These are phyloP conservation scores for Acrobasis repandana DNA, from an alignment of 2,888 invertebrate species.

Conservation along the genomic window DNA sequence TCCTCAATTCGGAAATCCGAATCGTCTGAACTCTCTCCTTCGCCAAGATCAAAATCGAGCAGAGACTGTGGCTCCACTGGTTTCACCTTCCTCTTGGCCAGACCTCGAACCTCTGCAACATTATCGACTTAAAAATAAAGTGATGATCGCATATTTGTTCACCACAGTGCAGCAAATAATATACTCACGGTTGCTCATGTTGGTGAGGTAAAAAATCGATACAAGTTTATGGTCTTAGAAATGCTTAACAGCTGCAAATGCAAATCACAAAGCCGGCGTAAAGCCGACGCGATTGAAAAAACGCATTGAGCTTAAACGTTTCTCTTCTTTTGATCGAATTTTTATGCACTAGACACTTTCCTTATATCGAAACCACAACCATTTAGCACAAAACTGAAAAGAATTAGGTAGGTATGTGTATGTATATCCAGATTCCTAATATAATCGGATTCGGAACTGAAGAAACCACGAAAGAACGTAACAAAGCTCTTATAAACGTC, in stretches of 20 bases:
- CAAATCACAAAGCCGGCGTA: conserved; percentile 13
- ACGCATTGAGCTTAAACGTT: not conserved
- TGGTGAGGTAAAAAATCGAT: conserved; percentile 21
- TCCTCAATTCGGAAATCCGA: conserved; percentile 96
- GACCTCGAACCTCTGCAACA: conserved; percentile 83
- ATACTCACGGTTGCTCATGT: conserved; percentile 49
- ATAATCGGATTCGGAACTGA: no score
- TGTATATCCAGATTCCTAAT: no score
- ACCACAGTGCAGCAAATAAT: not conserved
- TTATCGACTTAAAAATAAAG: conserved; percentile 4
- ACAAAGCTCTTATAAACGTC: no score
- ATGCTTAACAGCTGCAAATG: not conserved
- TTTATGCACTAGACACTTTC: not conserved
- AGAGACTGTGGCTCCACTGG: conserved; percentile 89
- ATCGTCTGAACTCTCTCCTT: conserved; percentile 96
- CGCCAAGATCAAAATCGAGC: conserved; percentile 92
- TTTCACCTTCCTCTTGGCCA: conserved; percentile 91
- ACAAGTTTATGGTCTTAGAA: not conserved
- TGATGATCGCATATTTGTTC: not conserved
- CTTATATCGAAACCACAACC: not conserved
- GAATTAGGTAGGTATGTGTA: no score
- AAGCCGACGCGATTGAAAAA: not conserved
- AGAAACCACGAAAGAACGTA: no score
- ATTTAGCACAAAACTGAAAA: no score
- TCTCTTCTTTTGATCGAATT: not conserved